Evolutionary conservation across 2,888 invertebrate species (phyloP), one percentile per base, ranked within the genome.

Genomic region (Germaria angustata): DNA sequence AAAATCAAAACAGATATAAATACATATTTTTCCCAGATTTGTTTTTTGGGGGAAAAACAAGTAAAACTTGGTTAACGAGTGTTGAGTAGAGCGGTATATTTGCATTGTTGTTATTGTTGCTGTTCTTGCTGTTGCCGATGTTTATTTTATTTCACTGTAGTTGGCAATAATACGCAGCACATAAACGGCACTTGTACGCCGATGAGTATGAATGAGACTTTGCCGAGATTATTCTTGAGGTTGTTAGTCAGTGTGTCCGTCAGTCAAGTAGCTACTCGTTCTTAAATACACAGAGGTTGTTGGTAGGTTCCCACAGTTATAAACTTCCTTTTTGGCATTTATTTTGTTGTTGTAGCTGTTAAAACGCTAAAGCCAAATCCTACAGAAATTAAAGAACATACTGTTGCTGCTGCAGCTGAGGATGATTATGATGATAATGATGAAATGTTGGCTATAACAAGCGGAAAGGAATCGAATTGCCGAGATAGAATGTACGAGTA

Each of bases 271-370:
- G 24, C 39, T 53, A 63, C 17, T 44, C 36, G 36, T 68, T 66
- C 28, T 72, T 32, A 24, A 49, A 6, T 11, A 13, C 34, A 55
- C 32, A 57, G 20, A 28, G n/a, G 0, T 55, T 32, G 71, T 46
- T 63, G 59, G 46, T 69, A 71, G 75, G 82, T 82, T 82, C 82
- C 79, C 82, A 82, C 82, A 82, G 66, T 82, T 79, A 82, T 79
- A 82, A 75, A 82, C 82, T 82, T 82, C 82, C 82, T 82, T 82
- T 82, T 82, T 82, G 71, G 41, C 53, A 79, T 63, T 57, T 78
- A 39, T 39, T 81, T 39, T 22, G 41, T 57, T 65, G 5, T 34
- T 22, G 9, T 22, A 65, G 6, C 15, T 66, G 32, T 32, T 15
- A 17, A 57, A 41, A 63, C 6, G 44, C 34, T 65, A 22, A 28